A percentile compares a stretch with the other conserved stretches of the same genome.
Evolutionary conservation across 2,888 invertebrate species (phyloP).

Genomic region (Tenodera sinensis): DNA sequence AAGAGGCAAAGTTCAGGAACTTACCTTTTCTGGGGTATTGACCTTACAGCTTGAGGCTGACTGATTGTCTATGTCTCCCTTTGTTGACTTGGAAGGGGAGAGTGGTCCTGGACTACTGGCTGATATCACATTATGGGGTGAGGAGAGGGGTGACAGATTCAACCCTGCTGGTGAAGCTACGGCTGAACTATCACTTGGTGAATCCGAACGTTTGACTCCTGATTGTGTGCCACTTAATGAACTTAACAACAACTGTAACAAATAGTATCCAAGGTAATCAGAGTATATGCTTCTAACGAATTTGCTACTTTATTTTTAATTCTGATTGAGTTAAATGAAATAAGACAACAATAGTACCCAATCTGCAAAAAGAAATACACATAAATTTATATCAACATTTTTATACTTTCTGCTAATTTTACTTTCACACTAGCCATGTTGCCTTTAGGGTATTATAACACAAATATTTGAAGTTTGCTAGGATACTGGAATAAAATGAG

Average conservation of each 20-base stretch:
- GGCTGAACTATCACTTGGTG: conserved; percentile 38
- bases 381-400: too few relatives aligned
- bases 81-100: conserved; percentile 36
- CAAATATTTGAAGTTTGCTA: too few relatives aligned
- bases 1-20: too few relatives aligned
- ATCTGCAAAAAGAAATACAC: too few relatives aligned
- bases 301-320: not conserved
- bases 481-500: too few relatives aligned
- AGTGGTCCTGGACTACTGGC: conserved; percentile 31
- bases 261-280: not conserved
- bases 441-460: too few relatives aligned
- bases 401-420: too few relatives aligned
- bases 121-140: conserved; percentile 18
- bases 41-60: not conserved
- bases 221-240: not conserved
- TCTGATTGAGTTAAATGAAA: not conserved
- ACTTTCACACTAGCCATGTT: too few relatives aligned
- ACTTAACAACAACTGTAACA: conserved; percentile 1
- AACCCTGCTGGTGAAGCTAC: conserved; percentile 23
- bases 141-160: conserved; percentile 27
- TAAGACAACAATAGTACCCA: too few relatives aligned
- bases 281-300: too few relatives aligned
- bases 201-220: conserved; percentile 34
- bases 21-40: not conserved
- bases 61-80: not conserved